A percentile compares a stretch with the other conserved stretches of the same genome.
phyloP scores from a whole-genome alignment of 2,888 invertebrate genomes.

The Tanytarsus gracilentus region DNA sequence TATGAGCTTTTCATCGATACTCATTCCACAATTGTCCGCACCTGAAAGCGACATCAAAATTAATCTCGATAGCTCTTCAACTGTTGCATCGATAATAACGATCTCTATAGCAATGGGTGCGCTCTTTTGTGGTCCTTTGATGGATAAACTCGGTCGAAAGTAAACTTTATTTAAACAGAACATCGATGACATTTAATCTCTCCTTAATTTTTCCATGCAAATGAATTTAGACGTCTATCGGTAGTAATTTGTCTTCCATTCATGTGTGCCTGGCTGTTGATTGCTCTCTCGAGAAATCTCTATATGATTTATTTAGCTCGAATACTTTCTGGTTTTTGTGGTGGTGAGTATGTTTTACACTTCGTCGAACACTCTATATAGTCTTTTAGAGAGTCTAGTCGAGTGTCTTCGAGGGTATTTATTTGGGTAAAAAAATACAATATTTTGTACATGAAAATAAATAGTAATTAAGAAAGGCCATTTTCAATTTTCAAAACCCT shows the following conservation, averaged over 20 bases:
- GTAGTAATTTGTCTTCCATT: constrained; percentile 41
- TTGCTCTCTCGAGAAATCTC: constrained; percentile 42
- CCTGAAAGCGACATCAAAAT: constrained; percentile 41
- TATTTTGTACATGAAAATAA: not conserved
- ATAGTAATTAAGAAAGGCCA: not conserved
- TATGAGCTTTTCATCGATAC: constrained; percentile 50
- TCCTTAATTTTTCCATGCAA: not conserved
- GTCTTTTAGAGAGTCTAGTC: no score
- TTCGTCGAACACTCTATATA: no score
- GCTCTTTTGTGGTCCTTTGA: constrained; percentile 46
- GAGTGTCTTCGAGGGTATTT: not conserved
- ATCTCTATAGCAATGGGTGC: constrained; percentile 49
- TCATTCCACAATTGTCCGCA: constrained; percentile 45
- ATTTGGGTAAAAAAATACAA: not conserved
- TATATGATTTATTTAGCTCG: constrained; percentile 46
- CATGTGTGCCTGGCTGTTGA: constrained; percentile 45
- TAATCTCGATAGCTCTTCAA: constrained; percentile 45
- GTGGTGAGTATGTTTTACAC: constrained; percentile 42
- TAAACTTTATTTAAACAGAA: constrained; percentile 36
- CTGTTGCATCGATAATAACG: constrained; percentile 50
- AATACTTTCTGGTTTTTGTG: constrained; percentile 47
- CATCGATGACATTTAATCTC: not conserved
- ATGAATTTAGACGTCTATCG: constrained; percentile 35
- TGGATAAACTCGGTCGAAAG: constrained; percentile 50
- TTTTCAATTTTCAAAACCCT: constrained; percentile 22